These are phyloP conservation scores for Aphidius ervi DNA, from an alignment of 1,140 invertebrate species.

Conservation along the genomic window DNA sequence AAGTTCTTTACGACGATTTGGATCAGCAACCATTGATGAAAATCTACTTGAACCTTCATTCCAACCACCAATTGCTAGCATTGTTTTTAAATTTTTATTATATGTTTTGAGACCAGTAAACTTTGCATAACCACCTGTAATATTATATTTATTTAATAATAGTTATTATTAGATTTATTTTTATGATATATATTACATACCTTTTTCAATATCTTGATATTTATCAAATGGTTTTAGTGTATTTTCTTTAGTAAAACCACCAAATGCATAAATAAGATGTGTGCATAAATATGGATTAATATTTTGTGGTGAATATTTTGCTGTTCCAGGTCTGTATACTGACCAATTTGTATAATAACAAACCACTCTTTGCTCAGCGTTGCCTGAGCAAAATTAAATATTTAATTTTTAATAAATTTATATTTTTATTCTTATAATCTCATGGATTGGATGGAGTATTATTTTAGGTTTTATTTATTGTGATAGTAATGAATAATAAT, in stretches of 20 bases:
- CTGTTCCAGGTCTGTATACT: slow-evolving; percentile 80
- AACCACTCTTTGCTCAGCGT: slow-evolving; percentile 67
- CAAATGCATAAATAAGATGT: slow-evolving; percentile 92
- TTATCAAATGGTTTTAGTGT: slow-evolving; percentile 88
- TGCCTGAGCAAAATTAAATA: slow-evolving; percentile 32
- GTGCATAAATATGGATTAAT: slow-evolving; percentile 95
- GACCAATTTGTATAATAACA: slow-evolving; percentile 96
- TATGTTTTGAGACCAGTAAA: slow-evolving; percentile 90
- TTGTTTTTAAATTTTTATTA: slow-evolving; percentile 87
- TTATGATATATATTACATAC: slow-evolving; percentile 49
- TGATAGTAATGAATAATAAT: no score
- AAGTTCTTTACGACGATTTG: slow-evolving; percentile 72
- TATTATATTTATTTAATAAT: slow-evolving; percentile 24
- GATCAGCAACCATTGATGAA: slow-evolving; percentile 78
- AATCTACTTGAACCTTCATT: slow-evolving; percentile 89
- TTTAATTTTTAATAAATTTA: slow-evolving; percentile 24
- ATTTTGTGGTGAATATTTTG: slow-evolving; percentile 89
- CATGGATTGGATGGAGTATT: no score
- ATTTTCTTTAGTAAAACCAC: slow-evolving; percentile 87
- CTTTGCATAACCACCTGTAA: slow-evolving; percentile 88
- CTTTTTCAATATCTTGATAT: slow-evolving; percentile 93
- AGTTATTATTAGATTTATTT: neutral
- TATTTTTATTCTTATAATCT: neutral
- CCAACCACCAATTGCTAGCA: slow-evolving; percentile 95
- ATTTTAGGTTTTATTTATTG: no score